Percentiles rank a stretch among this genome's conserved stretches.
Evolutionary conservation across 2,113 vertebrate genomes (phyloP).

Genomic region (Rhynchomys soricoides): DNA sequence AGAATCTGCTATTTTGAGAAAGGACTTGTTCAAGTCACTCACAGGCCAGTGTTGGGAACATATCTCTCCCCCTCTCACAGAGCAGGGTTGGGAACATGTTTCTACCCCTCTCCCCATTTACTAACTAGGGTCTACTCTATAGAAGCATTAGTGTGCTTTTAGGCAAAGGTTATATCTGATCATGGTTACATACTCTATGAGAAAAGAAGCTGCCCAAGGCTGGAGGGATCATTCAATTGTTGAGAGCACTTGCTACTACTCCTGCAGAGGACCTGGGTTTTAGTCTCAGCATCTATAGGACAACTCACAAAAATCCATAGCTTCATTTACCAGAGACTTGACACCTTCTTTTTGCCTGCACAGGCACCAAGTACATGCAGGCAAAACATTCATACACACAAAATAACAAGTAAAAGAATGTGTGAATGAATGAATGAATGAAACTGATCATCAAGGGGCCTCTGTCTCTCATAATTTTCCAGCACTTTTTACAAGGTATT

Average conservation of each 20-base stretch:
- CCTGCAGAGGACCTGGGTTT: not conserved
- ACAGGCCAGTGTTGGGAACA: not conserved
- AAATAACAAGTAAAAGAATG: not conserved
- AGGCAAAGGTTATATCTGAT: not conserved
- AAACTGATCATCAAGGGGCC: not conserved
- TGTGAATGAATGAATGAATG: not conserved
- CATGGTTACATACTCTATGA: not conserved
- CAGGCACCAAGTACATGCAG: not conserved
- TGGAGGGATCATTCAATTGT: not conserved
- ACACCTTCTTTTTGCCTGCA: not conserved
- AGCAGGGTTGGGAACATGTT: not conserved
- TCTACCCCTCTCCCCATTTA: rapidly evolving
- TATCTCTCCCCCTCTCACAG: rapidly evolving
- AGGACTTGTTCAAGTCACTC: constrained; percentile 4
- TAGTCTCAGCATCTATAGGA: not conserved
- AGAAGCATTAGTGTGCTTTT: not conserved
- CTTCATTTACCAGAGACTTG: not conserved
- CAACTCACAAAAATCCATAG: not conserved
- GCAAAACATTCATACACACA: not conserved
- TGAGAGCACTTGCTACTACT: not conserved
- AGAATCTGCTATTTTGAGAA: not conserved
- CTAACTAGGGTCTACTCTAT: not conserved
- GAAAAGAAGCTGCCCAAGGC: not conserved
- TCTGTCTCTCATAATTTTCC: not conserved
- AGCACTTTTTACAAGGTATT: not conserved